Conservation (phyloP, 2,113 vertebrate species). For the Poeciliopsis turrubarensis region DNA sequence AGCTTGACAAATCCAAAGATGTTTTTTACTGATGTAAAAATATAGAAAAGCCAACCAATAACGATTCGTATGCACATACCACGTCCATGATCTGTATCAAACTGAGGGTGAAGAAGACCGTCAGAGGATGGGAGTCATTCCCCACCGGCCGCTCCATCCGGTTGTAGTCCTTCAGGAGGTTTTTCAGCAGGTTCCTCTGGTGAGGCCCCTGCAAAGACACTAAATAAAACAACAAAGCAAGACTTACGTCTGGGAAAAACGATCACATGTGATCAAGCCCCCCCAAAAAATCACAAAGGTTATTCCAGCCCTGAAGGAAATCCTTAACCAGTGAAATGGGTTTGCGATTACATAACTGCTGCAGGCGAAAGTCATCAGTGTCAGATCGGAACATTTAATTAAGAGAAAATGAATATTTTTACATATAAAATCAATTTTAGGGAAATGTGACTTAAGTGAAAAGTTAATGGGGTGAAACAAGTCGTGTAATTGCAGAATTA, state of each 20-base stretch:
- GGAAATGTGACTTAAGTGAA: constrained; percentile 7
- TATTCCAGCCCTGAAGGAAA: constrained; percentile 3
- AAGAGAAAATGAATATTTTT: not conserved
- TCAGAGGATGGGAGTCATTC: constrained; percentile 82
- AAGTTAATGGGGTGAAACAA: not conserved
- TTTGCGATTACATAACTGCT: not conserved
- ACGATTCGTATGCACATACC: constrained; percentile 61
- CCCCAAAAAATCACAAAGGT: constrained; percentile 1
- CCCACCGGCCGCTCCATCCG: constrained; percentile 83
- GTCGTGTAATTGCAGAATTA: constrained; percentile 41
- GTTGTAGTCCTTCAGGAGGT: constrained; percentile 84
- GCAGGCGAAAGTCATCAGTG: not conserved
- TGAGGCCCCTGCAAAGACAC: constrained; percentile 81
- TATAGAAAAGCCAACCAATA: not conserved
- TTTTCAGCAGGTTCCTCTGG: constrained; percentile 83
- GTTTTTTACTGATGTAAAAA: not conserved
- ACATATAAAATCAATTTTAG: constrained; percentile 11
- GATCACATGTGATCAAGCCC: not conserved
- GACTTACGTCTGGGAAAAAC: not conserved
- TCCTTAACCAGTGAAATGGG: not conserved
- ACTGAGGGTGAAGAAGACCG: constrained; percentile 78
- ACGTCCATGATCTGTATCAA: constrained; percentile 86
- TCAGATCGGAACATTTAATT: constrained; percentile 12
- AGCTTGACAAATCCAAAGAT: not conserved
- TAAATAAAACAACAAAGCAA: constrained; percentile 29